Evolutionary conservation across 1,140 invertebrate species (phyloP), one percentile per base, ranked within the genome.

Genomic region (Harpegnathos saltator): DNA sequence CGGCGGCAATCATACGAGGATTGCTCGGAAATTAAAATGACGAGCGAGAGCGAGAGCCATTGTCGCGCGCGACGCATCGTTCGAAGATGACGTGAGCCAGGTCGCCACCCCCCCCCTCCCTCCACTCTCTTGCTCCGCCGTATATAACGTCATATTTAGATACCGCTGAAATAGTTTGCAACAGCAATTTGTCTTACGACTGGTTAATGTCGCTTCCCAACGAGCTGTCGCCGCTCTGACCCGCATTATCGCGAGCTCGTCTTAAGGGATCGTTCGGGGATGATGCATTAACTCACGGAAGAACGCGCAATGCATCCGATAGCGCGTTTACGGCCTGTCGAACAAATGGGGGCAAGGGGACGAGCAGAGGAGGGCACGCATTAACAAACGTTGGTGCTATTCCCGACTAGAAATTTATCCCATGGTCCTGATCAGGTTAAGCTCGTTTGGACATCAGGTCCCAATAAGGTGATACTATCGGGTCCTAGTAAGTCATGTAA

Each of bases 151-250:
- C 88, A 89, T 91, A 92, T 91, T 91, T 92, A 92, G 92, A 92
- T 91, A 89, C 90, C 87, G 90, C 90, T 91, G 87, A 92, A 93
- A 92, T 91, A 92, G 91, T 92, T 93, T 77, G 69, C 83, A 90
- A 91, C 89, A 88, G 91, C 91, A 91, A 92, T 92, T 92, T 92
- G 90, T 92, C 91, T 92, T 91, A 77, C 66, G 66, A 77, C 62
- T 19, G 33, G 48, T 26, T 75, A 75, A 75, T 59, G 62, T 77
- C 81, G 88, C 86, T 89, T 91, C 82, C 61, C 83, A 72, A 66
- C 17, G 19, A 59, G 19, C 77, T 26, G 24, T 69, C 56, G 22
- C 54, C 19, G 15, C 22, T 22, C 26, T 4, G 1, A 2, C 19
- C 17, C 15, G 52, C 2, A 26, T 58, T 12, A 33, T 24, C 38